phyloP scores from a whole-genome alignment of 2,888 invertebrate genomes.

The Pristionchus exspectatus region DNA sequence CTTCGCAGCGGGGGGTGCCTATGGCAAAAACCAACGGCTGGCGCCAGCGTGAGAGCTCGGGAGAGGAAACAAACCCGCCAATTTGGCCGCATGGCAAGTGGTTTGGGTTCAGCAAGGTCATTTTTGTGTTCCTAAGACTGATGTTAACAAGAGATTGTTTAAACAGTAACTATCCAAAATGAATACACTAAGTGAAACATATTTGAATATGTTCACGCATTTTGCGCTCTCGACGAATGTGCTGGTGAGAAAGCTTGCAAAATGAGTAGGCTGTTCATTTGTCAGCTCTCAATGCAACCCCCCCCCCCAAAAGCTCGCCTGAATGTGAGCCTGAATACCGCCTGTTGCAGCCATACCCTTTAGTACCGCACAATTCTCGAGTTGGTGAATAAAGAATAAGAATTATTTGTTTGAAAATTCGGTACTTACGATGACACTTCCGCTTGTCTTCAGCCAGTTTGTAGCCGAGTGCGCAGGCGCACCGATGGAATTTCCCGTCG shows the following conservation, averaged over 20 bases:
- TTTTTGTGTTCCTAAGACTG: neutral
- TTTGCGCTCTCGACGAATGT: too few relatives aligned
- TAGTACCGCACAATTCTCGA: too few relatives aligned
- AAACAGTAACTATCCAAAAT: neutral
- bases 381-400: too few relatives aligned
- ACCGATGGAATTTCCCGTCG: constrained; percentile 83
- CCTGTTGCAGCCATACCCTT: too few relatives aligned
- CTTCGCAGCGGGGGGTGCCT: neutral
- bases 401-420: neutral
- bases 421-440: constrained; percentile 61
- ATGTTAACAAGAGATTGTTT: neutral
- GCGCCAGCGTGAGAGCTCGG: neutral
- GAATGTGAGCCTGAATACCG: too few relatives aligned
- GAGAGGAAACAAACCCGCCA: neutral
- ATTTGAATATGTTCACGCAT: too few relatives aligned
- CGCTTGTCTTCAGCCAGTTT: constrained; percentile 83
- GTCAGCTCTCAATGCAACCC: too few relatives aligned
- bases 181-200: neutral
- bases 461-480: constrained; percentile 88
- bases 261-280: too few relatives aligned
- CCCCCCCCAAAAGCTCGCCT: too few relatives aligned
- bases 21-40: constrained; percentile 18
- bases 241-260: too few relatives aligned
- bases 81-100: neutral
- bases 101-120: neutral